Percentiles rank a stretch among this genome's conserved stretches.
These are phyloP conservation scores for Priocnemis perturbator DNA, from an alignment of 2,888 invertebrate genomes.

Conservation along the genomic window DNA sequence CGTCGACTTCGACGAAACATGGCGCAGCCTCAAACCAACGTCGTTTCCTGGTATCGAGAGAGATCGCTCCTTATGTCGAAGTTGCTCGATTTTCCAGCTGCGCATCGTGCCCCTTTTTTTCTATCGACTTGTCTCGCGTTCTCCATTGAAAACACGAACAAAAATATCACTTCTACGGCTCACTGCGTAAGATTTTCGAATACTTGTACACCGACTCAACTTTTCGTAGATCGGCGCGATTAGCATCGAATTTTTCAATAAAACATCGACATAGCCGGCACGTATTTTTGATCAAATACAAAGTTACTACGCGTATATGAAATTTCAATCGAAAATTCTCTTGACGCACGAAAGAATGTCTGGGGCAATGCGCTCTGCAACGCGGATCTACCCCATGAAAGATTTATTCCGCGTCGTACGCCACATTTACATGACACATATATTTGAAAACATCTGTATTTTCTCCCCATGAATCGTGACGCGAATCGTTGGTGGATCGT, in stretches of 20 bases:
- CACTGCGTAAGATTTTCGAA: background rate
- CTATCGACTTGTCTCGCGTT: background rate
- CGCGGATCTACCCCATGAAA: background rate
- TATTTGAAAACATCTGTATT: slow-evolving; percentile 8
- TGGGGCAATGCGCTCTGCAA: too few relatives aligned
- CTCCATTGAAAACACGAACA: too few relatives aligned
- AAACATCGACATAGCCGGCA: too few relatives aligned
- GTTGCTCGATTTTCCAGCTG: slow-evolving; percentile 39
- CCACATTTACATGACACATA: background rate
- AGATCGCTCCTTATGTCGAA: slow-evolving; percentile 44
- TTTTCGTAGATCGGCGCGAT: too few relatives aligned
- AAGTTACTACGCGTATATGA: too few relatives aligned
- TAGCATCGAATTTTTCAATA: too few relatives aligned
- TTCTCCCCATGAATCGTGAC: background rate
- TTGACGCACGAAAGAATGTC: too few relatives aligned
- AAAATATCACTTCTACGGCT: background rate
- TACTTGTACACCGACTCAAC: too few relatives aligned
- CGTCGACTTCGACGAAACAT: too few relatives aligned
- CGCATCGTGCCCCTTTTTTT: background rate
- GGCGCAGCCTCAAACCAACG: slow-evolving; percentile 18
- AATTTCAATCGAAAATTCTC: too few relatives aligned
- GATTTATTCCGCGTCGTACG: slow-evolving; percentile 5
- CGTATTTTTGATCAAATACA: too few relatives aligned
- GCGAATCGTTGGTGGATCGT: slow-evolving; percentile 2
- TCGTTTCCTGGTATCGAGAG: slow-evolving; percentile 46